Percentiles rank a stretch among this genome's conserved stretches.
These are phyloP conservation scores for Troides oblongomaculatus DNA, from an alignment of 2,888 invertebrate species.

Conservation along the genomic window DNA sequence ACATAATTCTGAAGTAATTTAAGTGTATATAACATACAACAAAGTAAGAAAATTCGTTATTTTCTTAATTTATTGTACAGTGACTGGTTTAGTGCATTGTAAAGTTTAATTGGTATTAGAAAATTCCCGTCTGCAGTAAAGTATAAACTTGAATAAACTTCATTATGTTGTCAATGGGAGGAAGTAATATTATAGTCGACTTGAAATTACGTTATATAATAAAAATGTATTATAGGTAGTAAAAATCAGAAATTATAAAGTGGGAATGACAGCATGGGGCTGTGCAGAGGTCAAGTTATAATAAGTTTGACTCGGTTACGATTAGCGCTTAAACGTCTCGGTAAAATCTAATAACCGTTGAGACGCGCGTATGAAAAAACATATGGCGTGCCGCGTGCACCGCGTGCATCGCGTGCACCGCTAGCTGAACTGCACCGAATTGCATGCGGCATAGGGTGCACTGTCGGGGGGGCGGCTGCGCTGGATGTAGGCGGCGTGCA, in stretches of 20 bases:
- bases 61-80: too few relatives aligned
- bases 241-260: conserved; percentile 14
- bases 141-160: too few relatives aligned
- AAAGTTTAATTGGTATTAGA: too few relatives aligned
- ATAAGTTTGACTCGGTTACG: conserved; percentile 19
- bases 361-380: conserved; percentile 28
- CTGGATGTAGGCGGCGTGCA: conserved; percentile 27
- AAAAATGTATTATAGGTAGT: background rate
- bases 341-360: conserved; percentile 36
- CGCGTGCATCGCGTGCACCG: background rate
- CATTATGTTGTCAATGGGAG: too few relatives aligned
- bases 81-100: too few relatives aligned
- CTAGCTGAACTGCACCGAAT: background rate
- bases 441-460: background rate
- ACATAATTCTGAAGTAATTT: too few relatives aligned
- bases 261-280: background rate
- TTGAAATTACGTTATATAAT: background rate
- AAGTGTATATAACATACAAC: too few relatives aligned
- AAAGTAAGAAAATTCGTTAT: too few relatives aligned
- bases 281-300: conserved; percentile 7
- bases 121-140: too few relatives aligned
- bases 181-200: too few relatives aligned
- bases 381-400: conserved; percentile 10
- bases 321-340: conserved; percentile 23
- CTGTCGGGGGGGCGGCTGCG: background rate